phyloP scores from a whole-genome alignment of 2,113 vertebrate genomes.

The Delphinus delphis region DNA sequence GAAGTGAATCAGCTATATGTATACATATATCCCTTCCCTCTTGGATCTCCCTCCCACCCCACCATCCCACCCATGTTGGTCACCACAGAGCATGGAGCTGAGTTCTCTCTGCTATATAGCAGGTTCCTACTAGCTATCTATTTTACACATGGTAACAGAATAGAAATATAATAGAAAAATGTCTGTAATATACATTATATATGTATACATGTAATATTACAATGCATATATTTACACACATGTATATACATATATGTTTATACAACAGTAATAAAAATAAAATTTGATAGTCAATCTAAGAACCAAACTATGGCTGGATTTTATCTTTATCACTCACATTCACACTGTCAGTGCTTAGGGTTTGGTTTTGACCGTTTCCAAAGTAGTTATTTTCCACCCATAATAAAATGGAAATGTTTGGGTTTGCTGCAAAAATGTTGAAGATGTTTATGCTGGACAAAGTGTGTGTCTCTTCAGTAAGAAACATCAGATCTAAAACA shows the following conservation, averaged over 20 bases:
- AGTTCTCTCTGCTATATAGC: too few relatives aligned
- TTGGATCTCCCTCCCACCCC: too few relatives aligned
- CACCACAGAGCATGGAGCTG: too few relatives aligned
- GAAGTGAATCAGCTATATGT: too few relatives aligned
- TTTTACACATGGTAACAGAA: not conserved
- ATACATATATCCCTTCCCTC: too few relatives aligned
- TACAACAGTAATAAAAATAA: conserved; percentile 22
- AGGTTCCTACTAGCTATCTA: too few relatives aligned
- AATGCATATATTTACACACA: not conserved
- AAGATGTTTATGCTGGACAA: conserved; percentile 60
- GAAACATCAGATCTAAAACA: not conserved
- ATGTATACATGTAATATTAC: not conserved
- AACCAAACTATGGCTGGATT: conserved; percentile 22
- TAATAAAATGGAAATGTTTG: conserved; percentile 65
- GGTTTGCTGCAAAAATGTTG: conserved; percentile 59
- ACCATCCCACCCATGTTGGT: too few relatives aligned
- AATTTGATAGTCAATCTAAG: conserved; percentile 41
- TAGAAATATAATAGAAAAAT: not conserved
- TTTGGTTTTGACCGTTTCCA: conserved; percentile 63
- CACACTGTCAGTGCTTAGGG: conserved; percentile 45
- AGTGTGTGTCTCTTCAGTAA: conserved; percentile 3
- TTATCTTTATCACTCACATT: conserved; percentile 58
- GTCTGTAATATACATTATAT: not conserved
- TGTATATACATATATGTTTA: not conserved
- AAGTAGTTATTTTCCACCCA: conserved; percentile 56